These are phyloP conservation scores for Pseudochaenichthys georgianus DNA, from an alignment of 2,797 vertebrate genomes.

Conservation along the genomic window DNA sequence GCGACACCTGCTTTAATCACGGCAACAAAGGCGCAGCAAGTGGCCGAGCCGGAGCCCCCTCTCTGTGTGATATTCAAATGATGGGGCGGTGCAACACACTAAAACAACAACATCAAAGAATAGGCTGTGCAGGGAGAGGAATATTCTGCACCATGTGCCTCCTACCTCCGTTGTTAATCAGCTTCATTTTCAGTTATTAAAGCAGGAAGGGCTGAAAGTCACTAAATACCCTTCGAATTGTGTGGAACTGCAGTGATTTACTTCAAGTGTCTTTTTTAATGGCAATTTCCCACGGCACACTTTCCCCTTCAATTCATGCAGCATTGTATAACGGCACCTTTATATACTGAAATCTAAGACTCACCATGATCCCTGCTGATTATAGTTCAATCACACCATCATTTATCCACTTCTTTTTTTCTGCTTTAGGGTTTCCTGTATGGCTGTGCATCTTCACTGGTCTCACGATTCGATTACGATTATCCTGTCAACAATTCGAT, in stretches of 20 bases:
- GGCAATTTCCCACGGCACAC: background rate
- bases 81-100: slow-evolving; percentile 83
- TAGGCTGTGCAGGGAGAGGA: slow-evolving; percentile 63
- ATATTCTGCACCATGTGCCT: slow-evolving; percentile 61
- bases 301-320: slow-evolving; percentile 11
- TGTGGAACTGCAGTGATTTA: slow-evolving; percentile 26
- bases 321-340: background rate
- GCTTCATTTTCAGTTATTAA: slow-evolving; percentile 81
- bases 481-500: no score
- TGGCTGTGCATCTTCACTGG: no score
- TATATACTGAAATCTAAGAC: background rate
- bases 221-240: slow-evolving; percentile 52
- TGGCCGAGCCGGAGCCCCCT: slow-evolving; percentile 80
- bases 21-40: slow-evolving; percentile 83
- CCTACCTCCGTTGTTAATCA: slow-evolving; percentile 79
- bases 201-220: slow-evolving; percentile 68
- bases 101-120: slow-evolving; percentile 93
- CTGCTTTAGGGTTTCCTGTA: no score
- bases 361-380: background rate
- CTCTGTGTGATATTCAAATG: slow-evolving; percentile 94
- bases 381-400: slow-evolving; percentile 1
- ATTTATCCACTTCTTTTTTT: background rate
- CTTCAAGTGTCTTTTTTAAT: background rate
- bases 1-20: slow-evolving; percentile 88
- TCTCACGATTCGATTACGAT: no score